These are phyloP conservation scores for Zophobas morio DNA, from an alignment of 1,140 invertebrate species.

Conservation along the genomic window DNA sequence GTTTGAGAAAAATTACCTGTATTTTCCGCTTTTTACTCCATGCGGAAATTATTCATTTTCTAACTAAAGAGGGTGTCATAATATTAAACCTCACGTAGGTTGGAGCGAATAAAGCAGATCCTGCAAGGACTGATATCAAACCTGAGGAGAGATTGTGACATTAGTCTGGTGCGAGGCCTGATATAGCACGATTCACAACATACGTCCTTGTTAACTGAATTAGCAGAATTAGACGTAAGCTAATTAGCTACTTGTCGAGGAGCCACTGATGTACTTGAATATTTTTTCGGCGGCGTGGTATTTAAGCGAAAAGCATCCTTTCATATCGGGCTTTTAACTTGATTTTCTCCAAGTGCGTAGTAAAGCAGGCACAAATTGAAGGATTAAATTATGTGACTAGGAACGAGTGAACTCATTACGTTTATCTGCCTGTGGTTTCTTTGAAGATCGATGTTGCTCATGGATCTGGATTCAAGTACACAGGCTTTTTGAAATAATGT, in stretches of 20 bases:
- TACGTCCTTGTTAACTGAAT: constrained; percentile 14
- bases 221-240: not conserved
- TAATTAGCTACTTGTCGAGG: constrained; percentile 15
- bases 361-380: constrained; percentile 27
- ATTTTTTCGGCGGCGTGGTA: not conserved
- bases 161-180: constrained; percentile 14
- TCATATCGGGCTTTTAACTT: constrained; percentile 15
- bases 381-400: constrained; percentile 25
- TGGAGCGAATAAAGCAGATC: constrained; percentile 19
- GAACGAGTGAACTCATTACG: constrained; percentile 22
- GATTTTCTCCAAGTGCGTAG: constrained; percentile 10
- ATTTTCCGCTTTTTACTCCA: constrained; percentile 22
- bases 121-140: constrained; percentile 20
- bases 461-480: not conserved
- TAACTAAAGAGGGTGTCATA: constrained; percentile 19
- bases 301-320: constrained; percentile 13
- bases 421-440: constrained; percentile 7
- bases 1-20: not conserved
- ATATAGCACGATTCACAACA: not conserved
- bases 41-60: constrained; percentile 25
- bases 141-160: constrained; percentile 27
- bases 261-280: too few relatives aligned
- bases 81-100: constrained; percentile 27
- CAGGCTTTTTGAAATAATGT: not conserved
- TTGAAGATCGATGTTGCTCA: constrained; percentile 7